Conservation (phyloP, 2,113 vertebrate species). For the Pimephales promelas region DNA sequence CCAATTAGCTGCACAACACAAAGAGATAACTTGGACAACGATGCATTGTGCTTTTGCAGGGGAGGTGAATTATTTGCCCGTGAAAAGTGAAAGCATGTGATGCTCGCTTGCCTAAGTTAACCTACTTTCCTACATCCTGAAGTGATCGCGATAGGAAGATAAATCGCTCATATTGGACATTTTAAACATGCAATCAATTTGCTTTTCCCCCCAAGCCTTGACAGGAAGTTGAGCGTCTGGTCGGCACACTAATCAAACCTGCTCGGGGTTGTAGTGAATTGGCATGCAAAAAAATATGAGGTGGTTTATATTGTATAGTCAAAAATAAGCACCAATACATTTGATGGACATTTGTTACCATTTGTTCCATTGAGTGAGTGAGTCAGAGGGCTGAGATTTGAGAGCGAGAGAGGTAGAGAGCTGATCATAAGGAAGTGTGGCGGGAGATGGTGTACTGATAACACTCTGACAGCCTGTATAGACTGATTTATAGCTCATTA, state of each 20-base stretch:
- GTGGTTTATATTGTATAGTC: background rate
- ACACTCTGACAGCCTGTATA: slow-evolving; percentile 47
- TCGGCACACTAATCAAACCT: slow-evolving; percentile 34
- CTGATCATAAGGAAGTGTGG: slow-evolving; percentile 51
- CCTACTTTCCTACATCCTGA: slow-evolving; percentile 23
- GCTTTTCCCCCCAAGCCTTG: slow-evolving; percentile 16
- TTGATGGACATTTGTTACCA: background rate
- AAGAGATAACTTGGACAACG: slow-evolving; percentile 12
- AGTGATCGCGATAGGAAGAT: slow-evolving; percentile 47
- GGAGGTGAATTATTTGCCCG: slow-evolving; percentile 43
- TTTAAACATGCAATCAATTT: slow-evolving; percentile 63
- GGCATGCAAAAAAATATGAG: background rate
- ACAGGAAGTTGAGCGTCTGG: slow-evolving; percentile 18
- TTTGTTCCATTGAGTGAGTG: slow-evolving; percentile 9
- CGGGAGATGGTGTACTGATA: slow-evolving; percentile 48
- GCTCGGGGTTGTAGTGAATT: background rate
- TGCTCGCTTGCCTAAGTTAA: background rate
- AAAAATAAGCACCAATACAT: background rate
- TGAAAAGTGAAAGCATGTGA: slow-evolving; percentile 20
- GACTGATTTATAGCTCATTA: slow-evolving; percentile 64
- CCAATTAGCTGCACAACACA: slow-evolving; percentile 38
- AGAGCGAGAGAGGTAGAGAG: slow-evolving; percentile 16
- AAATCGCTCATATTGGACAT: slow-evolving; percentile 52
- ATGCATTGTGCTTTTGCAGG: slow-evolving; percentile 42
- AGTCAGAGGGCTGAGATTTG: slow-evolving; percentile 6